Evolutionary conservation across 2,888 invertebrate species (phyloP).

Genomic region (Liposcelis brunnea): DNA sequence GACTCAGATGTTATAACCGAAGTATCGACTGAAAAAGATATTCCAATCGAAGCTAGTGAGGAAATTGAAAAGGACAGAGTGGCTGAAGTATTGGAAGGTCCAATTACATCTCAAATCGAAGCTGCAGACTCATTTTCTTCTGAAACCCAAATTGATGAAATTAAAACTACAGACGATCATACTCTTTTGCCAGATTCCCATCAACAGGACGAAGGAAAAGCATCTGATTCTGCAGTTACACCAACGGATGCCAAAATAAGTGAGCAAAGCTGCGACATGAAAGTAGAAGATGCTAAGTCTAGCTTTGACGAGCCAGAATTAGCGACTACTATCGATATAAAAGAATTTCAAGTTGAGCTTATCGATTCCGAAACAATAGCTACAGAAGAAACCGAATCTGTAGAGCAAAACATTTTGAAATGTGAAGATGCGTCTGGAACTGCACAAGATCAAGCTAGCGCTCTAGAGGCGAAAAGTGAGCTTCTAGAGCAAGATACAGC

Average conservation of each 20-base stretch:
- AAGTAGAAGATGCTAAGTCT: neutral
- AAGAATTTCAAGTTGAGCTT: neutral
- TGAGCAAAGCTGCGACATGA: no score
- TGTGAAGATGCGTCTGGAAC: neutral
- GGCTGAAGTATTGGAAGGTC: neutral
- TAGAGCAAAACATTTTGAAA: neutral
- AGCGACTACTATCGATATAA: neutral
- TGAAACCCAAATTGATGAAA: no score
- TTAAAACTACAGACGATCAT: no score
- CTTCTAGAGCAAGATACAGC: neutral
- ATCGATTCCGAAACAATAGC: neutral
- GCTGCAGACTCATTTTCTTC: no score
- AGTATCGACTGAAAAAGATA: neutral
- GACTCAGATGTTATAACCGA: neutral
- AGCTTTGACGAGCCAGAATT: neutral
- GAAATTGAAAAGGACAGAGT: neutral
- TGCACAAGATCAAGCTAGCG: neutral
- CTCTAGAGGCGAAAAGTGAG: neutral
- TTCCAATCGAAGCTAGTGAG: neutral
- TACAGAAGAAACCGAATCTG: neutral
- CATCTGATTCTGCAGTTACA: no score
- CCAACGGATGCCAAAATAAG: no score
- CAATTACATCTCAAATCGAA: neutral
- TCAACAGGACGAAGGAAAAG: no score
- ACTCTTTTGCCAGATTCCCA: no score